phyloP scores from a whole-genome alignment of 2,888 invertebrate genomes.

The Ceriagrion tenellum region DNA sequence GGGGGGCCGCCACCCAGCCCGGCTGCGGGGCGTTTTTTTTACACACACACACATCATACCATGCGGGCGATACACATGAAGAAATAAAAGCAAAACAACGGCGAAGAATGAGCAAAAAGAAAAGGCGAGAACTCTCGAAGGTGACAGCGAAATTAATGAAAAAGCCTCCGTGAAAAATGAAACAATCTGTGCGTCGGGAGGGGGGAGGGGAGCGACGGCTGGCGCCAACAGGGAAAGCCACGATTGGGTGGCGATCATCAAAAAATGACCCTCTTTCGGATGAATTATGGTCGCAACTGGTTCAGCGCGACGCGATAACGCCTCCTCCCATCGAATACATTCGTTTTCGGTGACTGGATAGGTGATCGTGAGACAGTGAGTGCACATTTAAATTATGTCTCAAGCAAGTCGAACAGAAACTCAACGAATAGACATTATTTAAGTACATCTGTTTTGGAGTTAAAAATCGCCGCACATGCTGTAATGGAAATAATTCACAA shows the following conservation, averaged over 20 bases:
- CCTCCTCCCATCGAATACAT: neutral
- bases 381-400: too few relatives aligned
- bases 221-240: neutral
- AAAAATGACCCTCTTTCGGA: neutral
- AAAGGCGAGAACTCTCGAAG: neutral
- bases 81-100: neutral
- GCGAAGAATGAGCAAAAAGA: neutral
- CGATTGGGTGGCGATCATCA: neutral
- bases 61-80: neutral
- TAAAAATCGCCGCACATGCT: too few relatives aligned
- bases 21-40: neutral
- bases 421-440: too few relatives aligned
- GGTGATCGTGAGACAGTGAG: too few relatives aligned
- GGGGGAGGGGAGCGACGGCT: neutral
- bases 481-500: too few relatives aligned
- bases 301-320: neutral
- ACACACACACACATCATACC: neutral
- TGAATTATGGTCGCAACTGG: neutral
- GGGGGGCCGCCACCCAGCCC: neutral
- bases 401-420: too few relatives aligned
- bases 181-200: neutral
- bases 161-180: constrained; percentile 30
- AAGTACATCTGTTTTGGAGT: too few relatives aligned
- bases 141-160: constrained; percentile 31
- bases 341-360: too few relatives aligned